These are phyloP conservation scores for Charina bottae DNA, from an alignment of 2,113 vertebrate species.

Conservation along the genomic window DNA sequence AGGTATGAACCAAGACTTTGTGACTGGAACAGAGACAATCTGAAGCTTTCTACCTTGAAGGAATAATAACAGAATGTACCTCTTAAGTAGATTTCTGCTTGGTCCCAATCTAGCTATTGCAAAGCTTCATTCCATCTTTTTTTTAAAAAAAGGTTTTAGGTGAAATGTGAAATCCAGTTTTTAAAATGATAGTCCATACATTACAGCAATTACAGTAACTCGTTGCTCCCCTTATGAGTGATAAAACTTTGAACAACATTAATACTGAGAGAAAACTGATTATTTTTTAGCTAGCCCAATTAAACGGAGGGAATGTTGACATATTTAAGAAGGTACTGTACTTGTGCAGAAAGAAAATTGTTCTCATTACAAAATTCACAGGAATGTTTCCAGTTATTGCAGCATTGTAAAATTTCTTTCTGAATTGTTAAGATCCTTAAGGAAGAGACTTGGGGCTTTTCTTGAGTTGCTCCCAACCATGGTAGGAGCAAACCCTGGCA, in stretches of 20 bases:
- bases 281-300: neutral
- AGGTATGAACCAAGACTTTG: neutral
- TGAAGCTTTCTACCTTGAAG: conserved; percentile 7
- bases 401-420: neutral
- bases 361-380: neutral
- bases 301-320: neutral
- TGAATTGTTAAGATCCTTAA: neutral
- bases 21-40: neutral
- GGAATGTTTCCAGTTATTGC: neutral
- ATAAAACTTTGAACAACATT: neutral
- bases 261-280: fast-evolving
- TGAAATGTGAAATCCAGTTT: neutral
- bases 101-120: neutral
- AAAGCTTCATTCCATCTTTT: neutral
- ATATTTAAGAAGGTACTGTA: neutral
- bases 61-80: neutral
- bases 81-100: neutral
- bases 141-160: neutral
- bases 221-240: neutral
- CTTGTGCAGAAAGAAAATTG: neutral
- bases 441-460: too few relatives aligned
- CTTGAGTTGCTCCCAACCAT: too few relatives aligned
- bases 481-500: too few relatives aligned
- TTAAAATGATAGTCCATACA: neutral
- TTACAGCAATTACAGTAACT: neutral